These are phyloP conservation scores for Phenganax stokvisi DNA, from an alignment of 92 coral and sea anemone genomes.

Conservation along the genomic window DNA sequence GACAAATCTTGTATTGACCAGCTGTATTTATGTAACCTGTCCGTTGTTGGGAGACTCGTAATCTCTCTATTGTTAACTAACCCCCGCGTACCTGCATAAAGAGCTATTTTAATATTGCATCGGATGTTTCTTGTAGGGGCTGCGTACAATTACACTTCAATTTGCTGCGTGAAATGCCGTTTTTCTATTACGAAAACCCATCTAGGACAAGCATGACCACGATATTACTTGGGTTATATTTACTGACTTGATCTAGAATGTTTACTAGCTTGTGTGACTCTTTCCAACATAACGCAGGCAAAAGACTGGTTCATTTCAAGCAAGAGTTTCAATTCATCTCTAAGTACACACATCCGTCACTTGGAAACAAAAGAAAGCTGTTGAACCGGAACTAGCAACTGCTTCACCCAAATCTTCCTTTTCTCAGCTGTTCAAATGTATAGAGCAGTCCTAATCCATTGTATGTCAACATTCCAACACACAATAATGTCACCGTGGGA, in stretches of 20 bases:
- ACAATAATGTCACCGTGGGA: slow-evolving; percentile 40
- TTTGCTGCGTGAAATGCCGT: not conserved
- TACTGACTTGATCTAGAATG: not conserved
- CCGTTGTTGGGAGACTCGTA: slow-evolving; percentile 25
- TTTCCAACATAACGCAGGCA: slow-evolving; percentile 20
- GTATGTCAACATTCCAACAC: slow-evolving; percentile 33
- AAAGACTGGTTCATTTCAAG: slow-evolving; percentile 32
- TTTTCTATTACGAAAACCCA: not conserved
- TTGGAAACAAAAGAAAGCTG: slow-evolving; percentile 28
- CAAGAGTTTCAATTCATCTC: slow-evolving; percentile 30
- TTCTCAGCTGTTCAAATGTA: slow-evolving; percentile 39
- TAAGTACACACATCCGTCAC: slow-evolving; percentile 38
- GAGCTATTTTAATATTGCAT: slow-evolving; percentile 34
- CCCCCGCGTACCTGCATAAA: slow-evolving; percentile 43
- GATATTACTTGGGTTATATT: not conserved
- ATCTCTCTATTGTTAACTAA: slow-evolving; percentile 37
- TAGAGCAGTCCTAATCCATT: slow-evolving; percentile 29
- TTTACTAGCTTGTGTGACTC: not conserved
- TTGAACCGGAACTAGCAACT: slow-evolving; percentile 34
- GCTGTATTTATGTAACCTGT: slow-evolving; percentile 34
- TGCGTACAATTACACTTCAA: slow-evolving; percentile 20
- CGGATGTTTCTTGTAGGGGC: slow-evolving; percentile 7
- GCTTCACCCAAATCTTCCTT: slow-evolving; percentile 31
- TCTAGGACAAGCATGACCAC: not conserved
- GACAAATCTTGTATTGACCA: slow-evolving; percentile 18